Evolutionary conservation across 1,140 invertebrate genomes (phyloP), one percentile per base, ranked within the genome.

Genomic region (Cydia amplana): DNA sequence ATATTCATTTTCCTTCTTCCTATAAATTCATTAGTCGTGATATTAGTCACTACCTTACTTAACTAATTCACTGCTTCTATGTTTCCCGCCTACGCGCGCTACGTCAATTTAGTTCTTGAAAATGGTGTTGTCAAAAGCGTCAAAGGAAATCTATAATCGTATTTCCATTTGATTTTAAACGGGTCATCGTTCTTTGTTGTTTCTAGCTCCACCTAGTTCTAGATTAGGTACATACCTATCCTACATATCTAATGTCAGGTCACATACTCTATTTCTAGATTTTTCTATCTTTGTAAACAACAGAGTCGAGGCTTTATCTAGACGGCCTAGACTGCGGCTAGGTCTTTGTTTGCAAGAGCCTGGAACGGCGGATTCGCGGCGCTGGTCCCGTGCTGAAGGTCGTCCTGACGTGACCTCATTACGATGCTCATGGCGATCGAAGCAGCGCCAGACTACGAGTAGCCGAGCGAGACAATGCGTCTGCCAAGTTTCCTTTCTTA

Each of bases 391-490:
- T n/a, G 76, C 79, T 72, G 76, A 82, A 80, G 81, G 81, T 81
- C 79, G 76, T 51, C 72, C 63, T 55, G 75, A 80, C 77, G 80
- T 83, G 79, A 81, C 79, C 81, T 72, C 72, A 76, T 83, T 81
- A 77, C 77, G 77, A 74, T 80, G 75, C 75, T 78, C 78, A 77
- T 78, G 75, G 72, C 77, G 75, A 79, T 81, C 78, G 80, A 80
- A 82, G 73, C 43, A 40, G 64, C 75, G 65, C 75, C 74, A 78
- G 67, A 70, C 65, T 40, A n/a, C 28, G n/a, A 70, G 65, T 18
- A 70, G 28, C 32, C 32, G 28, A 20, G 28, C 65, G 65, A 70
- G 65, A 70, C 65, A 70, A 70, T 70, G n/a, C 65, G 65, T 70
- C 65, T 70, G 32, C 65, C 65, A 40, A 70, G 4, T 70, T 70